Percentiles rank a stretch among this genome's conserved stretches.
Conservation (phyloP, 2,113 vertebrate genomes). For the Oreotragus oreotragus region DNA sequence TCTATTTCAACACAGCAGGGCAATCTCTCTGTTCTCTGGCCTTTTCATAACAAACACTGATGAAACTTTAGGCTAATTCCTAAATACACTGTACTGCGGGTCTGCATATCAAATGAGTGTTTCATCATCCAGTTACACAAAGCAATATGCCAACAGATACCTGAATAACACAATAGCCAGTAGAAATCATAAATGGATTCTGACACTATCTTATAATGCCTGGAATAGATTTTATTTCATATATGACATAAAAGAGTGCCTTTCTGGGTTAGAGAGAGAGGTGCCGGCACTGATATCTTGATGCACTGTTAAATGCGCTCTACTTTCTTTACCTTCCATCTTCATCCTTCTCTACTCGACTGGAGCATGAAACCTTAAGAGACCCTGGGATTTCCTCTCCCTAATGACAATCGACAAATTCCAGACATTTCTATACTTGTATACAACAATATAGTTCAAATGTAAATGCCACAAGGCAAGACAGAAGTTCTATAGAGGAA, state of each 20-base stretch:
- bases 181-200: constrained; percentile 49
- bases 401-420: background rate
- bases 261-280: constrained; percentile 37
- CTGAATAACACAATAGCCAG: constrained; percentile 35
- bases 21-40: constrained; percentile 53
- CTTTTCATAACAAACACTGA: constrained; percentile 52
- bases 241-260: constrained; percentile 35
- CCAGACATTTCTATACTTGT: background rate
- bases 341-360: background rate
- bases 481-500: background rate
- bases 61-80: constrained; percentile 58
- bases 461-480: background rate
- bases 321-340: constrained; percentile 15
- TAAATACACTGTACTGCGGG: constrained; percentile 39
- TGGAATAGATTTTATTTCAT: constrained; percentile 46
- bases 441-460: background rate
- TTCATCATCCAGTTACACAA: constrained; percentile 59
- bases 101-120: constrained; percentile 58
- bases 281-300: background rate
- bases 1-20: background rate
- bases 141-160: constrained; percentile 44
- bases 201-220: constrained; percentile 32
- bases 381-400: background rate
- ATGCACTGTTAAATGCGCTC: constrained; percentile 1
- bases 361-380: background rate